Evolutionary conservation across 37 sponge, comb jelly and placozoan species (phyloP).

Genomic region (Diacarnus erythraeanus): DNA sequence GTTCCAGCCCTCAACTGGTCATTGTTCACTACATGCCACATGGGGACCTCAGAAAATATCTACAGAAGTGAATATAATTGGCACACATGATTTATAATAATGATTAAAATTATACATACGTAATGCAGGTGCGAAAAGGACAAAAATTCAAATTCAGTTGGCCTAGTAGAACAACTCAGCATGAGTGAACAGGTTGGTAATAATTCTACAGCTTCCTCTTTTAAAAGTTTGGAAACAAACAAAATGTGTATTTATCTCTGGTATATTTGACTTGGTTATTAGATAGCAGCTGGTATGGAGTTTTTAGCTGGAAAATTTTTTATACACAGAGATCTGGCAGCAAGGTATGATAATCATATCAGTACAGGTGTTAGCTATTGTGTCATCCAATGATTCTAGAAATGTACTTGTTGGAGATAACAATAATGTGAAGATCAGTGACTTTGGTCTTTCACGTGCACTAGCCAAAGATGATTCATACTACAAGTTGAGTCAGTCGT

Average conservation of each 20-base stretch:
- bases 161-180: neutral
- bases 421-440: slow-evolving; percentile 34
- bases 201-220: too few species aligned
- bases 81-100: too few species aligned
- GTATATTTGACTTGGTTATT: too few species aligned
- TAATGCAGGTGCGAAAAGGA: neutral
- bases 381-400: too few species aligned
- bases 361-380: too few species aligned
- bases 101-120: too few species aligned
- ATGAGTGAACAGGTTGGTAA: neutral
- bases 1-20: slow-evolving; percentile 21
- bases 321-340: slow-evolving; percentile 64
- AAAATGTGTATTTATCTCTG: neutral
- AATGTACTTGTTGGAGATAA: slow-evolving; percentile 49
- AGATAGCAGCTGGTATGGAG: slow-evolving; percentile 73
- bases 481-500: slow-evolving; percentile 20
- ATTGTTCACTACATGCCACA: slow-evolving; percentile 33
- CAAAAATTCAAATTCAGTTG: neutral
- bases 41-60: slow-evolving; percentile 46
- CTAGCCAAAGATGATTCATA: slow-evolving; percentile 35
- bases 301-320: slow-evolving; percentile 57
- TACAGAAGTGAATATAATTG: slow-evolving; percentile 34
- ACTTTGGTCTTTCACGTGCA: slow-evolving; percentile 43
- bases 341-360: slow-evolving; percentile 56
- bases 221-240: neutral